These are phyloP conservation scores for Clarias magur DNA, from an alignment of 2,113 vertebrate genomes.

Conservation along the genomic window DNA sequence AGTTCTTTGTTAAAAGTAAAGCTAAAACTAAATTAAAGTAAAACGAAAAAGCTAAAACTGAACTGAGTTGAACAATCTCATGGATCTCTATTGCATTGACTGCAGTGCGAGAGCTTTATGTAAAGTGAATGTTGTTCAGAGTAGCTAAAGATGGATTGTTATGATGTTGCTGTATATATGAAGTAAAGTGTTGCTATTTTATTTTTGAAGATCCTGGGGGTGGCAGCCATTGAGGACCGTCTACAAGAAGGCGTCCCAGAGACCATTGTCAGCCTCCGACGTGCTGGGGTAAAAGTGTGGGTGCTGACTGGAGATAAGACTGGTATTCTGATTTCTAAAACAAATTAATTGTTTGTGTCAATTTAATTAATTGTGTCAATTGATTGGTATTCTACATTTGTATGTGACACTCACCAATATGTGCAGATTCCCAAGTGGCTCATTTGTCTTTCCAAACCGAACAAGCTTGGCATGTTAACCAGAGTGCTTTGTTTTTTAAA, in stretches of 20 bases:
- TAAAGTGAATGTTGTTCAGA: background rate
- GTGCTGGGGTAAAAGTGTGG: conserved; percentile 89
- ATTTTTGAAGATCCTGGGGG: conserved; percentile 82
- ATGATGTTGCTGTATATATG: background rate
- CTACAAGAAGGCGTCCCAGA: conserved; percentile 86
- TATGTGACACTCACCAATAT: background rate
- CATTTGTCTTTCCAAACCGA: background rate
- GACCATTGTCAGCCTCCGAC: conserved; percentile 83
- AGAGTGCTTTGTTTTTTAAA: too few relatives aligned
- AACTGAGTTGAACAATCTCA: too few relatives aligned
- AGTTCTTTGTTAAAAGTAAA: too few relatives aligned
- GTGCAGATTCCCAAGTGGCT: background rate
- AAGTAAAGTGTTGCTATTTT: background rate
- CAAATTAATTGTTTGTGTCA: too few relatives aligned
- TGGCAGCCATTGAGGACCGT: conserved; percentile 89
- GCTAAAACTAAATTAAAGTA: too few relatives aligned
- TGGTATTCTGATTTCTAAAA: conserved; percentile 77
- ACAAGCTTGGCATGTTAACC: background rate
- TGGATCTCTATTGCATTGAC: background rate
- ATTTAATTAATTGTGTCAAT: too few relatives aligned
- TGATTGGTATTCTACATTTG: background rate
- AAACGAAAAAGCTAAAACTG: too few relatives aligned
- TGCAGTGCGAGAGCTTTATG: background rate
- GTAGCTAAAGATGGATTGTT: background rate
- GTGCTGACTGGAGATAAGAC: conserved; percentile 93